Base-by-base conservation (phyloP, 35 echinoderm and acorn worm genomes). In the Apostichopus californicus region DNA sequence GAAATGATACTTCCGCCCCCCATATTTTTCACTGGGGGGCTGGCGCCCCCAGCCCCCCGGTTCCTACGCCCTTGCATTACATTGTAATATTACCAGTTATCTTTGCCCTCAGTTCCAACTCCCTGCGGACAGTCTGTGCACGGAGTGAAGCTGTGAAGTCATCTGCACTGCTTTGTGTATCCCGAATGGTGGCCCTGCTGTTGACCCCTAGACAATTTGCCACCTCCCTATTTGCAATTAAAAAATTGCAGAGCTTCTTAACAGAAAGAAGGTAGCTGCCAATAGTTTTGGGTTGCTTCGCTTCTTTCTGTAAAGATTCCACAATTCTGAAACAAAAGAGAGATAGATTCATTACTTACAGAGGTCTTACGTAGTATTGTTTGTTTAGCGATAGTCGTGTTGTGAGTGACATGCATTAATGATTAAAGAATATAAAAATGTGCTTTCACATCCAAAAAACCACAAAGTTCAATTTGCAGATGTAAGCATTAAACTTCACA, bases 251-350 rank as follows among this genome's bases (percentile, higher is more conserved):
- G 11, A 68, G 18, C 64, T 68, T 68, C 64, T 68, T 79, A 6
- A 79, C 20, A 25, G 77, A 79, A 25, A 46, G n/a, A 79, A 79
- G 20, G 28, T 79, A 79, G 21, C 17, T 79, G 5, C 14, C 14
- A 9, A 79, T 46, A 9, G 77, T 79, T 22, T 79, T 79, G 6
- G 24, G 77, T 46, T 79, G 77, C 21, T 25, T 79, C 9, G 14
- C 77, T 25, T 22, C 77, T 79, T 21, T 79, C 77, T 79, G 77
- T 11, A 79, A 13, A 79, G 77, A n/a, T 79, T 79, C 14, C 23
- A 18, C 21, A 6, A 46, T 46, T 79, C n/a, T 79, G 24, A n/a
- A 79, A 79, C 14, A 14, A 79, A 25, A 25, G 23, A 14, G 21
- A 22, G 28, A 79, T 25, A 25, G 23, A 22, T 5, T 0, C 23